Conservation (phyloP, 2,797 vertebrate species). For the Melanotaenia nigrans region DNA sequence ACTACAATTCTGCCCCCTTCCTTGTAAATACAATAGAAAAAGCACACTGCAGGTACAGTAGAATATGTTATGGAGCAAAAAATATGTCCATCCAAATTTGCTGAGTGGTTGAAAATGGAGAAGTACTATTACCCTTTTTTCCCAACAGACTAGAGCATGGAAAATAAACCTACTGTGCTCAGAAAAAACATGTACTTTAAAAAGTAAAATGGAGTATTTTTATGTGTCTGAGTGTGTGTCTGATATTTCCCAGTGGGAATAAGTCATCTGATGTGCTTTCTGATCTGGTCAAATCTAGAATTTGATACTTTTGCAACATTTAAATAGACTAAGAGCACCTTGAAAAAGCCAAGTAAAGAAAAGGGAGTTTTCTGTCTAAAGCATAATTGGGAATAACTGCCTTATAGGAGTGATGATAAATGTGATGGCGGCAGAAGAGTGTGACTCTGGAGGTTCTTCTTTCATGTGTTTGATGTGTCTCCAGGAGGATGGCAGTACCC, state of each 20-base stretch:
- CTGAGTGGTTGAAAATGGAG: background rate
- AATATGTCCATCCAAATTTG: conserved; percentile 24
- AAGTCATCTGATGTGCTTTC: conserved; percentile 3
- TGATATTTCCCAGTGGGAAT: conserved; percentile 13
- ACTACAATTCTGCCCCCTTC: conserved; percentile 45
- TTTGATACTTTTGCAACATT: conserved; percentile 1
- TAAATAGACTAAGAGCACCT: conserved; percentile 12
- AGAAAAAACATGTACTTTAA: conserved; percentile 7
- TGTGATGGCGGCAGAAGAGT: conserved; percentile 34
- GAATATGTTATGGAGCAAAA: conserved; percentile 14
- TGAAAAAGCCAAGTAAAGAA: conserved; percentile 7
- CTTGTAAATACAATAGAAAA: conserved; percentile 33
- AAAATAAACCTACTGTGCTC: conserved; percentile 24
- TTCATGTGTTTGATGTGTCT: conserved; percentile 76
- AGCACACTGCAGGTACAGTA: conserved; percentile 39
- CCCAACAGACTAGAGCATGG: background rate
- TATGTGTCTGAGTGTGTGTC: too few relatives aligned
- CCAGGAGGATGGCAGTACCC: conserved; percentile 58
- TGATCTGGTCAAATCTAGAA: conserved; percentile 24
- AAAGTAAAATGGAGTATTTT: conserved; percentile 2
- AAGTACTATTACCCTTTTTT: background rate
- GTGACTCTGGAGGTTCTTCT: conserved; percentile 58
- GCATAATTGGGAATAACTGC: conserved; percentile 30
- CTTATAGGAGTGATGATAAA: conserved; percentile 50
- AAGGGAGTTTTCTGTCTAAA: conserved; percentile 8